Conservation (phyloP, 1,140 invertebrate species). For the Atta cephalotes region DNA sequence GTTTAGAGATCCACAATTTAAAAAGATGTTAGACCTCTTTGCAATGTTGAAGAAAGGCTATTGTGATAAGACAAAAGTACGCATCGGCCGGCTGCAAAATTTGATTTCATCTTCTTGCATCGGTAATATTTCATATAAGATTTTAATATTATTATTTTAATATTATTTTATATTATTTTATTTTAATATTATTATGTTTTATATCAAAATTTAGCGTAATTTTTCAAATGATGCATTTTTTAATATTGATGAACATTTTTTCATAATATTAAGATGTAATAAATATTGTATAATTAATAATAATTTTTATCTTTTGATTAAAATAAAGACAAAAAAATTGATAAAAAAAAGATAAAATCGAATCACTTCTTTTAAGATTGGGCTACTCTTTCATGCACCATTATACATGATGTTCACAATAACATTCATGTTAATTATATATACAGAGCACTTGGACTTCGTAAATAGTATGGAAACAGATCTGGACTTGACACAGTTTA, state of each 20-base stretch:
- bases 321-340: not conserved
- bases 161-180: not conserved
- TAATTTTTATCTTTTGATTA: not conserved
- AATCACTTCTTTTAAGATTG: not conserved
- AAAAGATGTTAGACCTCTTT: conserved; percentile 98
- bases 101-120: conserved; percentile 97
- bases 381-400: not conserved
- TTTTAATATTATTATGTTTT: not conserved
- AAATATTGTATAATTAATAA: not conserved
- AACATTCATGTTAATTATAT: conserved; percentile 67
- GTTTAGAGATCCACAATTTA: conserved; percentile 96
- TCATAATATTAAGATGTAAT: not conserved
- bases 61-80: conserved; percentile 97
- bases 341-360: not conserved
- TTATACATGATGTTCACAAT: not conserved
- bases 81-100: conserved; percentile 97
- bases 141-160: not conserved
- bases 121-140: conserved; percentile 86
- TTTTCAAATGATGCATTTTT: not conserved
- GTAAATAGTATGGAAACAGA: conserved; percentile 92
- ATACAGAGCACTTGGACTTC: conserved; percentile 97
- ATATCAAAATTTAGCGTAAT: not conserved
- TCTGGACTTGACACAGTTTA: conserved; percentile 92
- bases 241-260: conserved; percentile 11
- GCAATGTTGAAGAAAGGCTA: conserved; percentile 99